A percentile compares a stretch with the other conserved stretches of the same genome.
phyloP scores from a whole-genome alignment of 2,797 vertebrate genomes.

The Hapalemur alaotrensis region DNA sequence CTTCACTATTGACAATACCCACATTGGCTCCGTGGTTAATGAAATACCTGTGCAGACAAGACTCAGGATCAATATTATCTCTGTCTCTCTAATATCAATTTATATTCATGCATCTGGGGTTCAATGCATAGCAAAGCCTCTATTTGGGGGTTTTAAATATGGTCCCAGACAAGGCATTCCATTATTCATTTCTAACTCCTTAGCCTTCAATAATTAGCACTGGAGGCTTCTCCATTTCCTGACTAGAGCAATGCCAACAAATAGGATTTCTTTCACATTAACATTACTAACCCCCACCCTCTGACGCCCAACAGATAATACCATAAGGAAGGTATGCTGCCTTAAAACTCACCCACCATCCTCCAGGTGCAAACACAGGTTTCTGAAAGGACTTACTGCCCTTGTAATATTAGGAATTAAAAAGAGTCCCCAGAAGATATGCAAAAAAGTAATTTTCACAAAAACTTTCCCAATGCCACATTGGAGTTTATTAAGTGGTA shows the following conservation, averaged over 20 bases:
- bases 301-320: not conserved
- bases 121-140: not conserved
- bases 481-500: not conserved
- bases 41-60: conserved; percentile 81
- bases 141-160: not conserved
- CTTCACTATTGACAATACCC: conserved; percentile 86
- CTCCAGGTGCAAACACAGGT: not conserved
- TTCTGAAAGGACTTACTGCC: not conserved
- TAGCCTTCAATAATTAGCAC: not conserved
- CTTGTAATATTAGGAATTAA: not conserved
- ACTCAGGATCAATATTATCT: not conserved
- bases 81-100: not conserved
- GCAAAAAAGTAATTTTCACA: not conserved
- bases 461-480: not conserved
- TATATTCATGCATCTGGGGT: not conserved
- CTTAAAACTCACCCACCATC: not conserved
- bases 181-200: not conserved
- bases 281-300: not conserved
- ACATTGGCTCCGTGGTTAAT: conserved; percentile 85
- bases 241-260: not conserved
- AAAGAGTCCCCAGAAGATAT: not conserved
- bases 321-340: not conserved
- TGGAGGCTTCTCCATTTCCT: not conserved
- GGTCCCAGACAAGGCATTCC: not conserved
- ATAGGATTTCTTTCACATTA: not conserved